Percentiles rank a stretch among this genome's conserved stretches.
phyloP scores from a whole-genome alignment of 2,888 invertebrate species.

The Camponotus fellah region DNA sequence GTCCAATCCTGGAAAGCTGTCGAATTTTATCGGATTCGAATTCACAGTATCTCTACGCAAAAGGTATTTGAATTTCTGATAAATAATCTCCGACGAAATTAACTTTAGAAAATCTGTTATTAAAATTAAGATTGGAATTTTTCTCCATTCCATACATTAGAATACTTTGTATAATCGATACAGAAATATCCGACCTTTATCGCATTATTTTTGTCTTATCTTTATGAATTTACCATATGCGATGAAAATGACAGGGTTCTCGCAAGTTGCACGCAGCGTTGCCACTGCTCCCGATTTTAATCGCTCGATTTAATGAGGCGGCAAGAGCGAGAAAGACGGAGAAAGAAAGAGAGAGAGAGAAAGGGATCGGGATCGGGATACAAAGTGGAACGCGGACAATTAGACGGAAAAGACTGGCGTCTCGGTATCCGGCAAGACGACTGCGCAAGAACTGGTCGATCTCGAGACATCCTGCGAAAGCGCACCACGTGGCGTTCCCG shows the following conservation, averaged over 20 bases:
- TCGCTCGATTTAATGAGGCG: conserved; percentile 54
- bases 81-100: conserved; percentile 15
- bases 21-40: conserved; percentile 43
- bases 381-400: conserved; percentile 75
- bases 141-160: background rate
- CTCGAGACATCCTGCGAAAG: conserved; percentile 78
- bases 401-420: conserved; percentile 71
- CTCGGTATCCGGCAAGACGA: conserved; percentile 40
- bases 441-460: conserved; percentile 72
- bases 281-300: conserved; percentile 29
- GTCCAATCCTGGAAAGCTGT: conserved; percentile 34
- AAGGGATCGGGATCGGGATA: conserved; percentile 60
- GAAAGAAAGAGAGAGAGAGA: background rate
- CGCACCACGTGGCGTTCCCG: conserved; percentile 59
- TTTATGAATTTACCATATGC: background rate
- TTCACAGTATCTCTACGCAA: conserved; percentile 18
- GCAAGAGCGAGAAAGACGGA: conserved; percentile 6
- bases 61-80: conserved; percentile 30
- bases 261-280: background rate
- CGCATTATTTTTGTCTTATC: background rate
- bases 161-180: background rate
- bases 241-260: background rate
- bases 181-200: background rate
- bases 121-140: background rate
- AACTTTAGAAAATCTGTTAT: background rate